Evolutionary conservation across 1,140 invertebrate species (phyloP), one percentile per base, ranked within the genome.

Genomic region (Holotrichia oblita): DNA sequence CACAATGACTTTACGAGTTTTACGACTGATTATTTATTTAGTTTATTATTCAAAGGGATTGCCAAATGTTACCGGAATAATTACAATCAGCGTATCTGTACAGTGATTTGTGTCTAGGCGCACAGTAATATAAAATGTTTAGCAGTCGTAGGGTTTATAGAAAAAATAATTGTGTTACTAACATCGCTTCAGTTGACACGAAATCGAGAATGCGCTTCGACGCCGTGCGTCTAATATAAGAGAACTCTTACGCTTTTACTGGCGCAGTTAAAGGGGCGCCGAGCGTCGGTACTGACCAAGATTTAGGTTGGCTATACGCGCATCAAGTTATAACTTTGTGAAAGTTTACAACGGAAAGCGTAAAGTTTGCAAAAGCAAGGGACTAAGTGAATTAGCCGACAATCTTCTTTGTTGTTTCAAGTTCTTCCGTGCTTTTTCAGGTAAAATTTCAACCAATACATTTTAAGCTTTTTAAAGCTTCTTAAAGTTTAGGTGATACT

Each of bases 151-250:
- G 27, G 2, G 4, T 34, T 34, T 34, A 34, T 34, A 4, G 27
- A 69, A 69, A 69, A 69, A 69, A 22, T 22, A 69, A 22, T 69
- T 34, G 22, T 69, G 20, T 34, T 22, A 55, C 48, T 55, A 44
- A 44, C 42, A 55, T 17, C 48, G 17, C 48, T 17, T 55, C 17
- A n/a, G 17, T n/a, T 14, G 48, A 34, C 22, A 22, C 61, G 27
- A 24, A 69, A 69, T 24, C 8, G 61, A 27, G 61, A 69, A 69
- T 34, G 61, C 61, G 27, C 61, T 34, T 14, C 61, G 61, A 69
- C 61, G 61, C 61, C 22, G 61, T 69, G 61, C 61, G 61, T 69
- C 61, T 6, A 27, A 69, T 69, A 69, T 69, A 69, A 69, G 61
- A 69, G 61, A n/a, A 69, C 22, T 34, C 22, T 69, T 69, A 27